Percentiles rank a stretch among this genome's conserved stretches.
Conservation (phyloP, 2,113 vertebrate species). For the Lontra canadensis region DNA sequence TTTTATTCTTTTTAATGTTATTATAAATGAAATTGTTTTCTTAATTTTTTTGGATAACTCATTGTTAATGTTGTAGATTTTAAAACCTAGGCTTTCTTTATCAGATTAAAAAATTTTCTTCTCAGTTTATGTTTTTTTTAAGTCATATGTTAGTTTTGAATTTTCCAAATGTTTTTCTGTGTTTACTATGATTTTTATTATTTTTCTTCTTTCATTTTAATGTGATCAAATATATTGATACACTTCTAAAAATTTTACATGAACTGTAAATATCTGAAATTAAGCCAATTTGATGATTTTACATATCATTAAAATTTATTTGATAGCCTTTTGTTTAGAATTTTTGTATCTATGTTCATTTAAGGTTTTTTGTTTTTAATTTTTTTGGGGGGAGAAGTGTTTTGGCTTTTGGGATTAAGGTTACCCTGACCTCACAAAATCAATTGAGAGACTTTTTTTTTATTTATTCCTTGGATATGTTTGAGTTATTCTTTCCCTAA, state of each 20-base stretch:
- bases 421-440: conserved; percentile 41
- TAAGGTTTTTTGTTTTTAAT: background rate
- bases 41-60: background rate
- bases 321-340: background rate
- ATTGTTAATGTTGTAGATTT: background rate
- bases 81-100: background rate
- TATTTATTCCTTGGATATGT: background rate
- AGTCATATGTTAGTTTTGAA: background rate
- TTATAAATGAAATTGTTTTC: background rate
- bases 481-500: background rate
- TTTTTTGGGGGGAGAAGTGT: background rate
- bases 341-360: background rate
- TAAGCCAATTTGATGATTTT: conserved; percentile 1
- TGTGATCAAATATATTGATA: background rate
- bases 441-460: background rate
- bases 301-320: background rate
- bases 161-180: background rate
- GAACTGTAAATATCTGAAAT: background rate
- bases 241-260: background rate
- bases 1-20: background rate
- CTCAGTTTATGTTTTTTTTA: background rate
- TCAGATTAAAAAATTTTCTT: background rate
- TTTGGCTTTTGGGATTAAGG: background rate
- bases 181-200: background rate
- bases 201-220: background rate